Evolutionary conservation across 2,888 invertebrate species (phyloP).

Genomic region (Pediacus dermestoides): DNA sequence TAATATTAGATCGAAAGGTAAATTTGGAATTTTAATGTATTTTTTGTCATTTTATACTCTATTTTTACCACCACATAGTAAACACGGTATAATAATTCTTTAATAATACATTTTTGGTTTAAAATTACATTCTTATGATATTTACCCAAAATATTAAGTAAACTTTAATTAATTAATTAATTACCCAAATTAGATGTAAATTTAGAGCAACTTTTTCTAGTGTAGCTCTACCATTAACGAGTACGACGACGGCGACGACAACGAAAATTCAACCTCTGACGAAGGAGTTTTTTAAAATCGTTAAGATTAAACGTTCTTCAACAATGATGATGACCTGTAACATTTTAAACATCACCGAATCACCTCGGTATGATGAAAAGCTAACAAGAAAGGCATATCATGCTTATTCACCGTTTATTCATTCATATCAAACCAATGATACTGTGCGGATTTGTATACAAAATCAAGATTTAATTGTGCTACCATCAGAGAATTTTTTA

Average conservation of each 20-base stretch:
- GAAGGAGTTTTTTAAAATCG: constrained; percentile 16
- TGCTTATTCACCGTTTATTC: constrained; percentile 31
- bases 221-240: constrained; percentile 15
- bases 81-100: no score
- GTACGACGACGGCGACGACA: background rate
- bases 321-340: constrained; percentile 21
- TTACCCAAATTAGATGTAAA: constrained; percentile 2
- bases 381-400: constrained; percentile 29
- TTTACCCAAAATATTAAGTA: no score
- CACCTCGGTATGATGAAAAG: constrained; percentile 25
- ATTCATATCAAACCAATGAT: constrained; percentile 33
- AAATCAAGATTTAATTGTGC: constrained; percentile 30
- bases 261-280: constrained; percentile 6
- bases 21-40: no score
- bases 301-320: constrained; percentile 16
- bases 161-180: constrained; percentile 14
- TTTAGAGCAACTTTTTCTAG: no score
- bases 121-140: no score
- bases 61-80: no score
- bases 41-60: no score
- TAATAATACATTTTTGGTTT: no score
- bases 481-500: constrained; percentile 27
- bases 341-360: constrained; percentile 20
- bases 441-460: constrained; percentile 35
- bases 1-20: no score